Base-by-base conservation (phyloP, 2,797 vertebrate species). In the Bradypus variegatus region DNA sequence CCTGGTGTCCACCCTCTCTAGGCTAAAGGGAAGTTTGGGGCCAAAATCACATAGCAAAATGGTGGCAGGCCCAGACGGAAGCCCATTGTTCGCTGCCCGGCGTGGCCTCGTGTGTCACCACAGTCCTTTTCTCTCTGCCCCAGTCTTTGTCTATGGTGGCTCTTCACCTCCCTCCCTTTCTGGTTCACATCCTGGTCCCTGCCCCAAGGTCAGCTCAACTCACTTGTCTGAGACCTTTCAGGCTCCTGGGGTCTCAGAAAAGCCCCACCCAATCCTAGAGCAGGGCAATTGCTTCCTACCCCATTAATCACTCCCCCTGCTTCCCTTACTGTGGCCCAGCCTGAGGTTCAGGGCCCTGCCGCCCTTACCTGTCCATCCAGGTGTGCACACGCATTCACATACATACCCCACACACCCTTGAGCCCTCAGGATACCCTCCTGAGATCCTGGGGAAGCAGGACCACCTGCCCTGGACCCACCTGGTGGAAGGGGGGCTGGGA, bases 401-500 rank as follows among this genome's bases (percentile, higher is more conserved):
- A 41, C 53, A 73, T 23, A 33, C n/a, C 8, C 23, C 23, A 5
- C 55, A 33, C 5, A 91, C 81, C 91, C 36, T 72, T 82, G 53
- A 92, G 86, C 77, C 55, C 78, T 58, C 23, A 41, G 58, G 36
- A 62, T 19, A 50, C 14, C 23, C 60, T 67, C 80, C 86, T 19
- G 82, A 53, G 45, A 60, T 11, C 67, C 45, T 11, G 2, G 15
- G 69, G 75, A 79, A 29, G 36, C 6, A 3, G 16, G 53, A 14
- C 79, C 93, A 31, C 36, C 41, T 91, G 88, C 60, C 64, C 36
- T 48, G 65, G 33, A 96, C 97, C 94, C 96, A 99, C 99, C 98
- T 99, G 98, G 14, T 98, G 98, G 62, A 97, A 97, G 36, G 97
- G 96, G 36, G 98, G 96, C 67, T 98, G 98, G 2, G 97, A 96